Evolutionary conservation across 2,113 vertebrate species (phyloP).

Genomic region (Lophochroa leadbeateri): DNA sequence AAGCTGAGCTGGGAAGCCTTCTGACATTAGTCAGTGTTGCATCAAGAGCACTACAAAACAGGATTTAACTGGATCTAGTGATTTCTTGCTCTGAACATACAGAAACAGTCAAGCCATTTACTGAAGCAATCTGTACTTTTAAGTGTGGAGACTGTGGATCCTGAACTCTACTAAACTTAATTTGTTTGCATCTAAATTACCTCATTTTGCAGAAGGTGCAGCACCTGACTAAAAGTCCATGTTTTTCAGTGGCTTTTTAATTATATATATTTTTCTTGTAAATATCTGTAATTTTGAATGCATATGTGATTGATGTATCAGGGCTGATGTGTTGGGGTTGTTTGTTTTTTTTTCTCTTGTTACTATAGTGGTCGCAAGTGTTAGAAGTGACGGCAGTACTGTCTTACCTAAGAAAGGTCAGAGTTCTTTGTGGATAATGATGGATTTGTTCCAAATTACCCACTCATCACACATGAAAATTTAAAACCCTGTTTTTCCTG

Average conservation of each 20-base stretch:
- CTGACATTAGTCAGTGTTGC: slow-evolving; percentile 59
- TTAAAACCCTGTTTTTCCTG: background rate
- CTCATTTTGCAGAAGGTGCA: slow-evolving; percentile 72
- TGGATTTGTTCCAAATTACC: background rate
- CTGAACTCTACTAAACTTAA: slow-evolving; percentile 43
- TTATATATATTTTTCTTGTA: slow-evolving; percentile 69
- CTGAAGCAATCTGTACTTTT: slow-evolving; percentile 50
- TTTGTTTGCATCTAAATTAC: slow-evolving; percentile 72
- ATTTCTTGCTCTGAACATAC: slow-evolving; percentile 44
- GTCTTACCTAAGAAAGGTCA: background rate
- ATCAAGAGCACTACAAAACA: slow-evolving; percentile 61
- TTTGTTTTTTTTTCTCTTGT: background rate
- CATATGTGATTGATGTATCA: slow-evolving; percentile 38
- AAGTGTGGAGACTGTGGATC: slow-evolving; percentile 35
- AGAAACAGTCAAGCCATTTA: slow-evolving; percentile 53
- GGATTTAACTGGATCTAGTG: slow-evolving; percentile 68
- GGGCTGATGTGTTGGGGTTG: slow-evolving; percentile 10
- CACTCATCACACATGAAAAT: background rate
- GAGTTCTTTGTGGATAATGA: background rate
- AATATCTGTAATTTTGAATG: slow-evolving; percentile 66
- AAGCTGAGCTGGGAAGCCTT: slow-evolving; percentile 57
- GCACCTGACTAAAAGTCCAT: slow-evolving; percentile 68
- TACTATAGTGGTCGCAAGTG: background rate
- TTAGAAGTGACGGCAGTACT: background rate
- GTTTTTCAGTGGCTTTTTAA: slow-evolving; percentile 64